Base-by-base conservation (phyloP, 2,888 invertebrate species). In the Furcula furcula region DNA sequence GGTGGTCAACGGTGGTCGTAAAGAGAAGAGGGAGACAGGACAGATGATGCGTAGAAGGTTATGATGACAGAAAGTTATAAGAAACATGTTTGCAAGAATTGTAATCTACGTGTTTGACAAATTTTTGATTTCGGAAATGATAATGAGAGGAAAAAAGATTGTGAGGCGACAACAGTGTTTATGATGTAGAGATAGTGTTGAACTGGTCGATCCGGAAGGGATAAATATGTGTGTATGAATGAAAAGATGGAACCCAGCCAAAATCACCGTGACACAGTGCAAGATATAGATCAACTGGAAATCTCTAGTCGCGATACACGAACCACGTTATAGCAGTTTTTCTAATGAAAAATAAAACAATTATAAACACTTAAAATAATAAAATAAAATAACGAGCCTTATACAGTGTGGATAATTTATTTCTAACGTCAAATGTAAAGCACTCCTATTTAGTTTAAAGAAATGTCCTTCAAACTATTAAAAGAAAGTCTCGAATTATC, bases 21-120 rank as follows among this genome's bases (percentile, higher is more conserved):
- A 84, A 83, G 79, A 82, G 86, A 87, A 86, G 79, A 84, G 78
- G 70, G 76, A 75, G 78, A 79, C 68, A 72, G 78, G 76, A 79
- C 55, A 76, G 74, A 65, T 70, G 46, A 33, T 36, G 55, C 44
- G 58, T 46, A 36, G 31, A 31, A 58, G 53, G 60, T 54, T 53
- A 50, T 49, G 41, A 47, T 52, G 52, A 40, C 49, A 46, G 49
- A 50, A 15, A 43, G 29, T 14, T 31, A 15, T 9, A 20, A 7
- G 13, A 21, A 19, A 14, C 7, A 12, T 12, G 25, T 29, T 29
- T 12, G 11, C 10, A 25, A n/a, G 5, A n/a, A 12, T 7, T 16
- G 15, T 18, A 9, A 25, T 13, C 9, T n/a, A 31, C 11, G 11
- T 4, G 7, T n/a, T n/a, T 21, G 19, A 27, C 11, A 15, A 10